Evolutionary conservation across 2,888 invertebrate species (phyloP).

Genomic region (Laothoe populi): DNA sequence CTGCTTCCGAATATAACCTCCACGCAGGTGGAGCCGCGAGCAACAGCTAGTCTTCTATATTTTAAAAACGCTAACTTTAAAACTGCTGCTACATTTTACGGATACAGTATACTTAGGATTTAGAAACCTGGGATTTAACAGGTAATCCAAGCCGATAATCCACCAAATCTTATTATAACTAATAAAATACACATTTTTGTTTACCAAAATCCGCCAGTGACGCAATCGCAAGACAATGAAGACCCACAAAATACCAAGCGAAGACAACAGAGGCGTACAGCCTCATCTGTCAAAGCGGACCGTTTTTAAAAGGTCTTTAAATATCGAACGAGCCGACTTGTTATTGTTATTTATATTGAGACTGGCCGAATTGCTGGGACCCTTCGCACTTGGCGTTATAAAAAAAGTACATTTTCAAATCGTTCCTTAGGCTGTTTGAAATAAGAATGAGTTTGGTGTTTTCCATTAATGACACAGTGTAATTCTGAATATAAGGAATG

Average conservation of each 20-base stretch:
- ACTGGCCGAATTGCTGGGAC: slow-evolving; percentile 73
- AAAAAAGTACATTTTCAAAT: slow-evolving; percentile 40
- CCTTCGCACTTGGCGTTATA: slow-evolving; percentile 71
- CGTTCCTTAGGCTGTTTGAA: not conserved
- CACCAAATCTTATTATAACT: not conserved
- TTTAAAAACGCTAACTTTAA: too few relatives aligned
- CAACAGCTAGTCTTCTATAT: too few relatives aligned
- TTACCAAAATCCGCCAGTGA: slow-evolving; percentile 25
- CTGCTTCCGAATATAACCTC: too few relatives aligned
- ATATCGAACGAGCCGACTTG: slow-evolving; percentile 64
- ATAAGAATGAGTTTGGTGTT: slow-evolving; percentile 37
- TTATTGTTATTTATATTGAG: slow-evolving; percentile 82
- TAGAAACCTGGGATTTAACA: not conserved
- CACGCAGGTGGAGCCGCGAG: too few relatives aligned
- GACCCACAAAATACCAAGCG: slow-evolving; percentile 42
- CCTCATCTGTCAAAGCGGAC: slow-evolving; percentile 76
- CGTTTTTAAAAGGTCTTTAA: slow-evolving; percentile 72
- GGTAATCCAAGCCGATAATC: slow-evolving; percentile 24
- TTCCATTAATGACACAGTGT: slow-evolving; percentile 43
- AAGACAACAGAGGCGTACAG: slow-evolving; percentile 58
- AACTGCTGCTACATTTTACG: not conserved
- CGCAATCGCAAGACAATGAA: slow-evolving; percentile 28
- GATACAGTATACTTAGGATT: not conserved
- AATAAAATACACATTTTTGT: slow-evolving; percentile 7
- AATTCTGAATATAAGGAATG: slow-evolving; percentile 75